phyloP scores from a whole-genome alignment of 2,113 vertebrate genomes.

The Copsychus sechellarum region DNA sequence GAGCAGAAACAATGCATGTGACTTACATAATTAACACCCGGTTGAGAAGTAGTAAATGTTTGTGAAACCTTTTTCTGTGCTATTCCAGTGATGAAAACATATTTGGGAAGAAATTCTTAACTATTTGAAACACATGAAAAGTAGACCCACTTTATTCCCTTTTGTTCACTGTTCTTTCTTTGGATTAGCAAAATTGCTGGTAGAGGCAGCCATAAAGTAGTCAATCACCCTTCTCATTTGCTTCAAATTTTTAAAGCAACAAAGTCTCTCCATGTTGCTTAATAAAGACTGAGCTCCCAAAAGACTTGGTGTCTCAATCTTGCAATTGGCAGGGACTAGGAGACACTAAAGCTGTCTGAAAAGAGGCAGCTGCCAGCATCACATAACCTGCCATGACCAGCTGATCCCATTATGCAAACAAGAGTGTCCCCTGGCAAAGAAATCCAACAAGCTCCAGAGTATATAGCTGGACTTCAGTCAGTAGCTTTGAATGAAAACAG shows the following conservation, averaged over 20 bases:
- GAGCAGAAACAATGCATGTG: background rate
- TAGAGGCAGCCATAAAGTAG: background rate
- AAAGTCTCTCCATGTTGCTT: background rate
- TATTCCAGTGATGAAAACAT: background rate
- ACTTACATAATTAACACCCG: background rate
- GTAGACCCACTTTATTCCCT: background rate
- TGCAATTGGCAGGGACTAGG: background rate
- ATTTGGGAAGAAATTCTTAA: background rate
- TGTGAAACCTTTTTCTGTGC: background rate
- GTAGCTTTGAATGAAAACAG: background rate
- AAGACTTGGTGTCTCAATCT: background rate
- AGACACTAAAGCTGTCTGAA: conserved; percentile 28
- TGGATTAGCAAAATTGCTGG: background rate
- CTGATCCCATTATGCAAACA: conserved; percentile 49
- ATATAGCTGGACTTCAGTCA: background rate
- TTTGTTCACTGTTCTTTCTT: background rate
- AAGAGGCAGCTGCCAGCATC: conserved; percentile 26
- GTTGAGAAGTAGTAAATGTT: background rate
- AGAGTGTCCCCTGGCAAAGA: conserved; percentile 24
- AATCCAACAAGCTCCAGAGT: background rate
- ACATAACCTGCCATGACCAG: conserved; percentile 44
- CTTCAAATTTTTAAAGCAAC: background rate
- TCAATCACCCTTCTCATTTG: background rate
- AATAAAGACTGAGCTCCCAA: conserved; percentile 26
- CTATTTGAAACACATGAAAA: background rate